These are phyloP conservation scores for Biston betularia DNA, from an alignment of 2,888 invertebrate genomes.

Conservation along the genomic window DNA sequence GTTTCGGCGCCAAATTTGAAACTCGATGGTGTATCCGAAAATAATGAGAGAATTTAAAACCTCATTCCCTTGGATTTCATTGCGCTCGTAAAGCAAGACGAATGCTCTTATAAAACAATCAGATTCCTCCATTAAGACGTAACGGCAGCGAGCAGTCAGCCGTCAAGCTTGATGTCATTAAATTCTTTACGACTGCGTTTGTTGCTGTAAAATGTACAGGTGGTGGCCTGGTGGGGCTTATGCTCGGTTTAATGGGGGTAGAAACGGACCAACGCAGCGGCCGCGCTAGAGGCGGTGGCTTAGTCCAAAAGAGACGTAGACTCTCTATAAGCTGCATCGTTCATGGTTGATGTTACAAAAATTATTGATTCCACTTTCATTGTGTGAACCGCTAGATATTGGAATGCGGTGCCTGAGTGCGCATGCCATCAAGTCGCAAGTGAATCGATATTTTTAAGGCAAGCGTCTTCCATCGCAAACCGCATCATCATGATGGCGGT, in stretches of 20 bases:
- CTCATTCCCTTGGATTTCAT: conserved; percentile 40
- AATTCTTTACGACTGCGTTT: conserved; percentile 39
- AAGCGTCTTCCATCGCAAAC: no score
- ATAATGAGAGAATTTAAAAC: conserved; percentile 40
- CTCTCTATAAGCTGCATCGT: no score
- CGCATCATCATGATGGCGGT: no score
- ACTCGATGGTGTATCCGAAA: conserved; percentile 34
- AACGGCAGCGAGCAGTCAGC: conserved; percentile 35
- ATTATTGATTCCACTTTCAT: no score
- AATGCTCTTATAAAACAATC: conserved; percentile 46
- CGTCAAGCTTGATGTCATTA: conserved; percentile 41
- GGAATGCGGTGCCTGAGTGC: no score
- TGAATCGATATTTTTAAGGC: no score
- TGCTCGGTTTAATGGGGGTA: neutral
- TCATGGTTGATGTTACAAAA: no score
- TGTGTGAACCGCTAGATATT: no score
- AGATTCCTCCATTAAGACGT: conserved; percentile 38
- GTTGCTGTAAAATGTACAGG: conserved; percentile 23
- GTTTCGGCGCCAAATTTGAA: conserved; percentile 3
- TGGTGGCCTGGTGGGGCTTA: conserved; percentile 21
- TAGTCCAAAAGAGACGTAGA: no score
- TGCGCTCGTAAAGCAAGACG: conserved; percentile 46
- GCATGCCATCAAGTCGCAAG: no score
- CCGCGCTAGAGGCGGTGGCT: no score
- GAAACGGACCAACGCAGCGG: neutral